These are phyloP conservation scores for Tetranychus truncatus DNA, from an alignment of 2,888 invertebrate genomes.

Conservation along the genomic window DNA sequence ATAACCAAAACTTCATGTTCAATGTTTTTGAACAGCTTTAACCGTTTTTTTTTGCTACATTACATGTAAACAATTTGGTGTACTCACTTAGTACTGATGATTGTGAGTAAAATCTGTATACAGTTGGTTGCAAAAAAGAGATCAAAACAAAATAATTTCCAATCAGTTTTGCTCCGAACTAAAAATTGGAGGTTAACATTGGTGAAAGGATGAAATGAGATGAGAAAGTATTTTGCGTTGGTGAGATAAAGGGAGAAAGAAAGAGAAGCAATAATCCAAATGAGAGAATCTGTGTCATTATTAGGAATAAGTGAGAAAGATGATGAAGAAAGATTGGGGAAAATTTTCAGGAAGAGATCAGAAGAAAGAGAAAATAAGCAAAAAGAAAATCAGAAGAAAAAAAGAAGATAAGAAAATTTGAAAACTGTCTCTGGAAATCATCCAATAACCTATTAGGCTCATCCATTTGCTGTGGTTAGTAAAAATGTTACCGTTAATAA, in stretches of 20 bases:
- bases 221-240: conserved; percentile 1
- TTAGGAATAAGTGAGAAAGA: background rate
- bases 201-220: background rate
- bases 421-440: background rate
- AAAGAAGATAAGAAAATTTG: no score
- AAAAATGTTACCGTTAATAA: background rate
- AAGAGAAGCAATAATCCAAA: background rate
- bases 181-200: background rate
- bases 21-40: no score
- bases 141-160: no score
- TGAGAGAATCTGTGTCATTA: background rate
- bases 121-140: no score
- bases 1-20: no score
- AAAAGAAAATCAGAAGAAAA: background rate
- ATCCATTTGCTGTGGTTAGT: background rate
- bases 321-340: background rate
- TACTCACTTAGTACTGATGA: no score
- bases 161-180: no score
- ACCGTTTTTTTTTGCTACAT: no score
- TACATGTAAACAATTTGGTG: no score
- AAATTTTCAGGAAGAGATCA: background rate
- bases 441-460: background rate
- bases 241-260: background rate
- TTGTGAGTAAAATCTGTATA: no score
- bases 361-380: background rate